A percentile compares a stretch with the other conserved stretches of the same genome.
phyloP scores from a whole-genome alignment of 2,888 invertebrate species.

The Diarsia rubi region DNA sequence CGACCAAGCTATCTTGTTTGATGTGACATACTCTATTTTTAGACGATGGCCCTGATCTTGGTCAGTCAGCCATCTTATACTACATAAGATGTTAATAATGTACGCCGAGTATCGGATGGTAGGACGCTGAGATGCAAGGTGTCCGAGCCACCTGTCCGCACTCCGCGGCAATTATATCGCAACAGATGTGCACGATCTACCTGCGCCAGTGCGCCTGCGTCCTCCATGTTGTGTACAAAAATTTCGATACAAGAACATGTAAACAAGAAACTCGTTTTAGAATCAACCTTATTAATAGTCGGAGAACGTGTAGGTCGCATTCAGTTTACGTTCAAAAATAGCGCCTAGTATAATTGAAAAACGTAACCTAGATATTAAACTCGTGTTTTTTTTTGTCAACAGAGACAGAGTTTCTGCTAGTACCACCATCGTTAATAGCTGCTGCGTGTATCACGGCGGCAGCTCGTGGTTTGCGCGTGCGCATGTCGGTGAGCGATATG shows the following conservation, averaged over 20 bases:
- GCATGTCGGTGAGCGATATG: constrained; percentile 85
- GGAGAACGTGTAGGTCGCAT: constrained; percentile 19
- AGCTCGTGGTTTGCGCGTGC: constrained; percentile 91
- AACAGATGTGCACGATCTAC: constrained; percentile 88
- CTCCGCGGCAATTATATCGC: constrained; percentile 85
- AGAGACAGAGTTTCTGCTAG: constrained; percentile 94
- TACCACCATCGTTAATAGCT: constrained; percentile 93
- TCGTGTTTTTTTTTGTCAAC: constrained; percentile 75
- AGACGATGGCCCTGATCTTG: constrained; percentile 32
- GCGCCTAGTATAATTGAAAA: constrained; percentile 12
- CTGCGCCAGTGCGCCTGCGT: constrained; percentile 78
- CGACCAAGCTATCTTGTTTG: constrained; percentile 34
- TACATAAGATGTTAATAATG: constrained; percentile 52
- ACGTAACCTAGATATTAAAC: background rate
- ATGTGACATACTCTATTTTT: constrained; percentile 37
- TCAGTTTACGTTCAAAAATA: constrained; percentile 25
- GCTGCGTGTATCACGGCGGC: constrained; percentile 93
- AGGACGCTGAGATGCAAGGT: constrained; percentile 85
- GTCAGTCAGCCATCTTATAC: too few species aligned
- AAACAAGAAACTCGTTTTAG: constrained; percentile 72
- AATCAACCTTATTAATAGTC: constrained; percentile 52
- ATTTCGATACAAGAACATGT: constrained; percentile 70
- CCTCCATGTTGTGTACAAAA: constrained; percentile 65
- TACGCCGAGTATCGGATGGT: constrained; percentile 56
- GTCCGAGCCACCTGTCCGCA: constrained; percentile 86